Evolutionary conservation across 2,888 invertebrate species (phyloP), one percentile per base, ranked within the genome.

Genomic region (Zaprionus bogoriensis): DNA sequence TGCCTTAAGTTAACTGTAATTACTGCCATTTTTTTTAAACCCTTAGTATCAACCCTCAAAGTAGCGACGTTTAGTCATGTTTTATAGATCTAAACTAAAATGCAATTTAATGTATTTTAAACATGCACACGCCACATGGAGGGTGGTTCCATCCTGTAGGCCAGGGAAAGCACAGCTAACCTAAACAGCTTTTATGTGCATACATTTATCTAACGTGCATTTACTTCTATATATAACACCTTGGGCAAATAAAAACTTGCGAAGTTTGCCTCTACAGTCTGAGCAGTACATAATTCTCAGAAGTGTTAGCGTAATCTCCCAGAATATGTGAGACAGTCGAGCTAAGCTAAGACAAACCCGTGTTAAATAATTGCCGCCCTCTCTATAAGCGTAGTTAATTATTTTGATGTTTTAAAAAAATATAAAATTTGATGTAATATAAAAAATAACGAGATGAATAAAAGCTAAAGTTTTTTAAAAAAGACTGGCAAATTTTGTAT

Each of bases 101-200:
- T 14, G 3, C 9, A 2, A 7, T 36, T 36, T 17, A 68, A 70
- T 62, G 23, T 25, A 4, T 10, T 7, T 42, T 45, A 38, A 20
- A 14, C 70, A 70, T 57, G 74, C 74, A 9, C 47, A 38, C 19
- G 1, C 3, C n/a, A 20, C 7, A 27, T 39, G 22, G 9, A 36
- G 48, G 48, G 47, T 54, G 38, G 27, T 5, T 38, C 9, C 3
- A 4, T 19, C 9, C 10, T 3, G 4, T 14, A 20, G 6, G n/a
- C 22, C 7, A 41, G 4, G 27, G 17, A 4, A 32, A 17, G 14
- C 6, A n/a, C n/a, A n/a, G n/a, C n/a, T n/a, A n/a, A n/a, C n/a
- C n/a, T n/a, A 17, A 14, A 7, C 14, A 36, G 14, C 32, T 32
- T 7, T 32, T 32, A 36, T 32, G 14, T 32, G 3, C 1, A 7